These are phyloP conservation scores for Physella acuta DNA, from an alignment of 1,140 invertebrate genomes.

Conservation along the genomic window DNA sequence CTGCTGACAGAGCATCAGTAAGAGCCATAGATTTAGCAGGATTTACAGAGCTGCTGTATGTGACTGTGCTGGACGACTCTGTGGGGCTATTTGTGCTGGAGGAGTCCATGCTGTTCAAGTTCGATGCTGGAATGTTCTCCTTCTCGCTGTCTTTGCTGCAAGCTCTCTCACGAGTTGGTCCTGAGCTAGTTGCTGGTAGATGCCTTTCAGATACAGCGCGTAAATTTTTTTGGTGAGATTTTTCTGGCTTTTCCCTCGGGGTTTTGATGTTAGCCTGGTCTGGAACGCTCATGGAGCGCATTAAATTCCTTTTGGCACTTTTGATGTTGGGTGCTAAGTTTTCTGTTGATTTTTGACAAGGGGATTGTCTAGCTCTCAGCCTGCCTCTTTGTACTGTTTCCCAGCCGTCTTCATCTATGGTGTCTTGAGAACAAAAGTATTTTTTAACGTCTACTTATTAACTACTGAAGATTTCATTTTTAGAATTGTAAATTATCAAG, in stretches of 20 bases:
- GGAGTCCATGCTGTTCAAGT: background rate
- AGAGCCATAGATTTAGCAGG: constrained; percentile 13
- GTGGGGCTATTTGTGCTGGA: constrained; percentile 1
- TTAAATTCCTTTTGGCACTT: constrained; percentile 25
- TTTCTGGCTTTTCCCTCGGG: background rate
- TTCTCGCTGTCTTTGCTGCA: constrained; percentile 51
- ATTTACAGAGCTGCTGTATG: constrained; percentile 8
- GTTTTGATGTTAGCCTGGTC: constrained; percentile 23
- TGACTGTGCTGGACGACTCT: constrained; percentile 9
- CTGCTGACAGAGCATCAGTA: background rate
- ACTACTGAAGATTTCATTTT: background rate
- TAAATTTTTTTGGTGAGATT: constrained; percentile 9
- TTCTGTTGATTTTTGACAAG: constrained; percentile 52
- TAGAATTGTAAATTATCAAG: too few relatives aligned
- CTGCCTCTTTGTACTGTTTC: constrained; percentile 67
- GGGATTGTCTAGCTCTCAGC: constrained; percentile 49
- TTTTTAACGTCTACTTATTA: background rate
- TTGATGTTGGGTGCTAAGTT: constrained; percentile 32
- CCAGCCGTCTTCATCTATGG: constrained; percentile 66
- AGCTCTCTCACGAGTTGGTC: constrained; percentile 25
- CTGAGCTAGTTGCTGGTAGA: constrained; percentile 3
- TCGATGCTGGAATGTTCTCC: constrained; percentile 42
- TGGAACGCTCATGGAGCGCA: constrained; percentile 31
- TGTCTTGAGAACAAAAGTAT: constrained; percentile 24
- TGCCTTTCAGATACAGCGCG: constrained; percentile 22